A percentile compares a stretch with the other conserved stretches of the same genome.
phyloP scores from a whole-genome alignment of 2,888 invertebrate species.

The Drosophila siamana region DNA sequence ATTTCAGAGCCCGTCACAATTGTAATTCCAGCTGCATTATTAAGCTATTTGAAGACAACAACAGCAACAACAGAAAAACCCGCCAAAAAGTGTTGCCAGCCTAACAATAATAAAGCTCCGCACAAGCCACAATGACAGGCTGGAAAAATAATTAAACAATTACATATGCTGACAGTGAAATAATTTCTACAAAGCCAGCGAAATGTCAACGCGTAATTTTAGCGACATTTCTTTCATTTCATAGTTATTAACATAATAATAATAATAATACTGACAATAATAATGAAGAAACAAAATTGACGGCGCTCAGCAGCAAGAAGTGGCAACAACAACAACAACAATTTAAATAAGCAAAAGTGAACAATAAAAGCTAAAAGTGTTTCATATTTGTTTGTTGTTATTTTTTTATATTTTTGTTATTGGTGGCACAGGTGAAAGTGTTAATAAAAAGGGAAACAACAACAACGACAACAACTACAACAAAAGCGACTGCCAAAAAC shows the following conservation, averaged over 20 bases:
- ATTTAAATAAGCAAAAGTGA: slow-evolving; percentile 62
- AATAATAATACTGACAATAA: slow-evolving; percentile 3
- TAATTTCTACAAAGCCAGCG: slow-evolving; percentile 20
- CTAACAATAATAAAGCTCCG: not conserved
- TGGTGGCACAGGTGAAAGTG: slow-evolving; percentile 67
- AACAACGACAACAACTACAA: slow-evolving; percentile 31
- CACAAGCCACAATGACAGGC: not conserved
- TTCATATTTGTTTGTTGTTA: slow-evolving; percentile 42
- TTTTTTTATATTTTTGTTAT: slow-evolving; percentile 22
- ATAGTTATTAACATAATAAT: slow-evolving; percentile 41
- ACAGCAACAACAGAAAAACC: not conserved
- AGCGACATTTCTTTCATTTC: slow-evolving; percentile 33
- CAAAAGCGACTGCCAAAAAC: slow-evolving; percentile 23
- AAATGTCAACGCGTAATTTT: slow-evolving; percentile 43
- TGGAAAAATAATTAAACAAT: slow-evolving; percentile 24
- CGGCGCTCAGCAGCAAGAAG: slow-evolving; percentile 4
- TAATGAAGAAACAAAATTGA: slow-evolving; percentile 9
- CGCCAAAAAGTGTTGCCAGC: slow-evolving; percentile 2
- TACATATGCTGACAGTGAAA: slow-evolving; percentile 45
- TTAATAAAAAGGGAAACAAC: slow-evolving; percentile 51
- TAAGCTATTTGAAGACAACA: too few species aligned
- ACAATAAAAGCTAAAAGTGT: slow-evolving; percentile 54
- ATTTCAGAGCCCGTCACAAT: not conserved
- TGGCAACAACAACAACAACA: slow-evolving; percentile 43
- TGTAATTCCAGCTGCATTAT: not conserved